Evolutionary conservation across 2,888 invertebrate species (phyloP).

Genomic region (Drosophila mulleri): DNA sequence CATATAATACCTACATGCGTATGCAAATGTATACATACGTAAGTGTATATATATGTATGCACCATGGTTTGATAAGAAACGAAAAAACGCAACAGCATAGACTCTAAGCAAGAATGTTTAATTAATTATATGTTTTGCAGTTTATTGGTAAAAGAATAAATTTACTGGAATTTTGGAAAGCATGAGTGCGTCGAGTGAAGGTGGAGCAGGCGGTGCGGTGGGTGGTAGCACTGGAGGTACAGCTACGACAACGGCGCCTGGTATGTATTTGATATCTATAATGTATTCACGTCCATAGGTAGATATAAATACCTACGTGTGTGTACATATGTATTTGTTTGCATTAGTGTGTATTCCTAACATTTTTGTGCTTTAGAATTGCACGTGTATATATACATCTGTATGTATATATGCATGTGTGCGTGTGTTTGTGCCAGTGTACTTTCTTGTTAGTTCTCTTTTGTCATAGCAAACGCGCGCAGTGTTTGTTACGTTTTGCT

Average conservation of each 20-base stretch:
- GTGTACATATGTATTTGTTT: slow-evolving; percentile 33
- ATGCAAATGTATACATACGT: slow-evolving; percentile 19
- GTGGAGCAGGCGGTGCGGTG: slow-evolving; percentile 68
- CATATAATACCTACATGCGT: slow-evolving; percentile 19
- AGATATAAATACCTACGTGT: slow-evolving; percentile 24
- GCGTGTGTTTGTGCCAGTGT: slow-evolving; percentile 26
- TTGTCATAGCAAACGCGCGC: slow-evolving; percentile 55
- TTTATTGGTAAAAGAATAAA: too few species aligned
- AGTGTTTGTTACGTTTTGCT: slow-evolving; percentile 61
- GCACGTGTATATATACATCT: slow-evolving; percentile 34
- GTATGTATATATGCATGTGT: background rate
- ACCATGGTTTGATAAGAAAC: slow-evolving; percentile 57
- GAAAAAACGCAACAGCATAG: slow-evolving; percentile 40
- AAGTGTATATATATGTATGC: slow-evolving; percentile 10
- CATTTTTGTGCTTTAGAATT: slow-evolving; percentile 48
- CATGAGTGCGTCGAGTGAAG: slow-evolving; percentile 79
- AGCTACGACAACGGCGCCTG: slow-evolving; percentile 73
- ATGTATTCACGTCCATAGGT: slow-evolving; percentile 25
- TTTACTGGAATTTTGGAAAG: slow-evolving; percentile 71
- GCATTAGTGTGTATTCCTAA: slow-evolving; percentile 63
- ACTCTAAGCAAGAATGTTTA: slow-evolving; percentile 8
- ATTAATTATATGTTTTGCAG: slow-evolving; percentile 42
- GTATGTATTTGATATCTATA: slow-evolving; percentile 64
- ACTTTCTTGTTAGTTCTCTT: slow-evolving; percentile 44
- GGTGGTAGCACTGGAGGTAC: slow-evolving; percentile 71